phyloP scores from a whole-genome alignment of 2,113 vertebrate genomes.

The Ailuropoda melanoleuca region DNA sequence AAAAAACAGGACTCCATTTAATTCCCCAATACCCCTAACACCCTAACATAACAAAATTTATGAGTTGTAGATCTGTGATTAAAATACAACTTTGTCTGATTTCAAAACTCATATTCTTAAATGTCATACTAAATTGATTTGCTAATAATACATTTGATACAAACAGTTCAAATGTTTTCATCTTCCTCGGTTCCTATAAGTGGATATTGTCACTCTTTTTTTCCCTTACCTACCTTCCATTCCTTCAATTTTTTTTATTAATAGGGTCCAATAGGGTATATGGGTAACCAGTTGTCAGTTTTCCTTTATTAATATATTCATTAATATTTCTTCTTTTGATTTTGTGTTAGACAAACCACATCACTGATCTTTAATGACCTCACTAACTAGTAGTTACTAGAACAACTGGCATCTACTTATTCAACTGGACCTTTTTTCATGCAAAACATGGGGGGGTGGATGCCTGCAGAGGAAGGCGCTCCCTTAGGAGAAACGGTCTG shows the following conservation, averaged over 20 bases:
- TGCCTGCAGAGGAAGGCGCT: not conserved
- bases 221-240: not conserved
- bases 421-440: slow-evolving; percentile 9
- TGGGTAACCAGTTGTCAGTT: not conserved
- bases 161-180: not conserved
- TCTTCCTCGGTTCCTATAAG: not conserved
- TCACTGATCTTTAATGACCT: slow-evolving; percentile 37
- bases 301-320: not conserved
- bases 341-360: not conserved
- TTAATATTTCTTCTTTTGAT: not conserved
- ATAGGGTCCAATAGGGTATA: not conserved
- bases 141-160: not conserved
- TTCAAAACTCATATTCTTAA: not conserved
- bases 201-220: not conserved
- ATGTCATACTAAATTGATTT: not conserved
- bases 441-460: not conserved
- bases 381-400: slow-evolving; percentile 18
- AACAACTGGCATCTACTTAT: slow-evolving; percentile 10
- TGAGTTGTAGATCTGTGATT: not conserved
- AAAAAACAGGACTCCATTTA: not conserved
- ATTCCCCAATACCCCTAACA: not conserved
- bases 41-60: not conserved
- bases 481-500: slow-evolving; percentile 8
- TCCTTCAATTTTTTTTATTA: not conserved
- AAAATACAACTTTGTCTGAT: not conserved